A percentile compares a stretch with the other conserved stretches of the same genome.
These are phyloP conservation scores for Triplophysa dalaica DNA, from an alignment of 2,113 vertebrate species.

Conservation along the genomic window DNA sequence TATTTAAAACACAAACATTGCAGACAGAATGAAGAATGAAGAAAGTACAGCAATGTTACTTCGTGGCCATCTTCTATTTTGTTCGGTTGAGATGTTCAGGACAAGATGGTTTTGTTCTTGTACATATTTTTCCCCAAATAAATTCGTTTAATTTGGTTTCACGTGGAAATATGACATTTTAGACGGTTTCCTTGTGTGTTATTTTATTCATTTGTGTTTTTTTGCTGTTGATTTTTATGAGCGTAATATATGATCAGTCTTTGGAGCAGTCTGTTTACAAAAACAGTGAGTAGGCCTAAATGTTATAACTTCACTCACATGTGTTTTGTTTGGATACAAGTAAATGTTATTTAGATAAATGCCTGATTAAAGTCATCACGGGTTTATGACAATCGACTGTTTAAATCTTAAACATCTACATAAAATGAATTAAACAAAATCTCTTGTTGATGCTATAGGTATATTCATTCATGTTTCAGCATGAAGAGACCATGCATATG, in stretches of 20 bases:
- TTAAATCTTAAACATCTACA: too few species aligned
- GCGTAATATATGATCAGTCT: background rate
- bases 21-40: background rate
- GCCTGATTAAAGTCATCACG: too few species aligned
- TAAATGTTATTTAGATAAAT: too few species aligned
- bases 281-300: too few species aligned
- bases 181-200: background rate
- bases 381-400: too few species aligned
- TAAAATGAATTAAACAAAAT: too few species aligned
- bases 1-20: background rate
- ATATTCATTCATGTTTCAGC: too few species aligned
- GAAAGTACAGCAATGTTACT: background rate
- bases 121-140: background rate
- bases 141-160: background rate
- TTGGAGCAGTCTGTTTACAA: background rate
- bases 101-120: slow-evolving; percentile 5
- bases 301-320: too few species aligned
- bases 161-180: background rate
- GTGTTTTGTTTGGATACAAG: too few species aligned
- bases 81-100: background rate
- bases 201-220: too few species aligned
- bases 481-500: too few species aligned
- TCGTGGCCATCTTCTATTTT: background rate
- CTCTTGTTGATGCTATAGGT: too few species aligned
- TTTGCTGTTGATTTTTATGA: background rate